A percentile compares a stretch with the other conserved stretches of the same genome.
Evolutionary conservation across 2,797 vertebrate genomes (phyloP).

Genomic region (Hemitrygon akajei): DNA sequence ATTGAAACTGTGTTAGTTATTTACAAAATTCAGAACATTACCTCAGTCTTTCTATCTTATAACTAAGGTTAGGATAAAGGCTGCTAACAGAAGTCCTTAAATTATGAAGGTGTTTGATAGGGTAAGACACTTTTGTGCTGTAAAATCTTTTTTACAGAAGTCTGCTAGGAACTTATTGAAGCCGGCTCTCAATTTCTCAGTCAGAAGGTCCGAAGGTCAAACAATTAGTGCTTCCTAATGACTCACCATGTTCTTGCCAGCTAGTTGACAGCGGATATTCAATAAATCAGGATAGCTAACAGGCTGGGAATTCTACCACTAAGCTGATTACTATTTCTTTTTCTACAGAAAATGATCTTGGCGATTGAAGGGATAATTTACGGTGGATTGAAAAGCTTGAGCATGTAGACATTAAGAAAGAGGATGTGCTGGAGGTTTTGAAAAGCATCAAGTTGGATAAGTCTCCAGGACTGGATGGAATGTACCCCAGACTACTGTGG

Average conservation of each 20-base stretch:
- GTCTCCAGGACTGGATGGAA: no score
- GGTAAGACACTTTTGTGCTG: background rate
- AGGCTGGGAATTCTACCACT: background rate
- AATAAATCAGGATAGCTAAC: background rate
- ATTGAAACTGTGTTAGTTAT: slow-evolving; percentile 16
- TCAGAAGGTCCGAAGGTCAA: background rate
- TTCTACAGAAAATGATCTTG: no score
- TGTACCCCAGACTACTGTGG: no score
- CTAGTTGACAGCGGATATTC: background rate
- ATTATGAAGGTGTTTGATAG: background rate
- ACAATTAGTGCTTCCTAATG: background rate
- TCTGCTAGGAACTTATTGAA: background rate
- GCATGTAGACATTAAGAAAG: no score
- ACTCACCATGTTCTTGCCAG: background rate
- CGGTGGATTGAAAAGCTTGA: no score
- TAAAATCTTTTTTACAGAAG: background rate
- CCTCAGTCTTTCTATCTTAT: no score
- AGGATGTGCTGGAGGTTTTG: no score
- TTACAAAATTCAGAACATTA: background rate
- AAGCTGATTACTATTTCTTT: no score
- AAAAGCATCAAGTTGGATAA: no score
- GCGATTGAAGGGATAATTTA: no score
- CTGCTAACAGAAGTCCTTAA: background rate
- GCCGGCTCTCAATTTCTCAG: background rate
- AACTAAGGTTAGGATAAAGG: no score